phyloP scores from a whole-genome alignment of 2,888 invertebrate species.

The Cremastobaeus sp. region DNA sequence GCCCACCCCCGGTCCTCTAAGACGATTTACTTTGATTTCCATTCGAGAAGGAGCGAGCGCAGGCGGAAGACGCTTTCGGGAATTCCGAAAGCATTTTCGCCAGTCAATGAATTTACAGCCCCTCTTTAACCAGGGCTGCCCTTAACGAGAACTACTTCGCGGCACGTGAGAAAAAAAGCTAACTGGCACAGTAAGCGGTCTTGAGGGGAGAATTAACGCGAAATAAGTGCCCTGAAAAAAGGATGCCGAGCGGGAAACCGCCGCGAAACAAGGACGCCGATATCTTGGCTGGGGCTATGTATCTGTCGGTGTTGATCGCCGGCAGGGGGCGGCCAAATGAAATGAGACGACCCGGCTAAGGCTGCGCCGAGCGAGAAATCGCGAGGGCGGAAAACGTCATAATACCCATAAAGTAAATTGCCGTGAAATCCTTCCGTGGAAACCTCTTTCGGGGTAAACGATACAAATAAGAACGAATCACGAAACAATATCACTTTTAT shows the following conservation, averaged over 20 bases:
- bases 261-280: conserved; percentile 39
- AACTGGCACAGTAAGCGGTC: conserved; percentile 71
- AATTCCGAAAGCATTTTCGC: conserved; percentile 75
- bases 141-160: conserved; percentile 77
- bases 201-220: conserved; percentile 76
- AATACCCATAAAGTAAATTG: conserved; percentile 73
- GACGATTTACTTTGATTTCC: conserved; percentile 62
- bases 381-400: conserved; percentile 69
- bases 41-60: conserved; percentile 27
- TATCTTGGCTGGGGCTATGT: conserved; percentile 18
- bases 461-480: conserved; percentile 68
- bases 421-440: conserved; percentile 70
- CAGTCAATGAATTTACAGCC: conserved; percentile 78
- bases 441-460: conserved; percentile 64
- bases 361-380: conserved; percentile 54
- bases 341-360: conserved; percentile 61
- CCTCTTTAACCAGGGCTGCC: conserved; percentile 70
- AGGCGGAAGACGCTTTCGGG: conserved; percentile 66
- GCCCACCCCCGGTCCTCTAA: conserved; percentile 27
- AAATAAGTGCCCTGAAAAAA: conserved; percentile 68
- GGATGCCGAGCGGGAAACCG: conserved; percentile 53
- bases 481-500: conserved; percentile 54
- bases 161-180: conserved; percentile 76
- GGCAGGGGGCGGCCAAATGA: conserved; percentile 60
- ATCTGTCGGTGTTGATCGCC: conserved; percentile 60